phyloP scores from a whole-genome alignment of 92 coral and sea anemone species.

The Siderastrea radians region DNA sequence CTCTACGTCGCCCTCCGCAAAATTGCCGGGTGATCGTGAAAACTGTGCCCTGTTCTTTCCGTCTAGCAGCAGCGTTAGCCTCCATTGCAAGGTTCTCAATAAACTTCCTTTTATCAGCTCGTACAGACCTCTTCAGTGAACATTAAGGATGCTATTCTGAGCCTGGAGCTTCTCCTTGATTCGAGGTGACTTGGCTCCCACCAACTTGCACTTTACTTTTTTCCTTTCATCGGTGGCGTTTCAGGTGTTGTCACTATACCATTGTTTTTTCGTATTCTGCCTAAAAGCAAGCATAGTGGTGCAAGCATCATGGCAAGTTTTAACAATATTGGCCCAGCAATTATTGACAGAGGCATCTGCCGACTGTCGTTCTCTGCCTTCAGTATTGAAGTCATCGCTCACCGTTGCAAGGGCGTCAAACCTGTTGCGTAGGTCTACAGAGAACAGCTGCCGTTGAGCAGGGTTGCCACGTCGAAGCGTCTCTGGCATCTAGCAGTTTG shows the following conservation, averaged over 20 bases:
- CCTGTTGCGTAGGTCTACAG: conserved; percentile 11
- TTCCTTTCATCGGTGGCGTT: background rate
- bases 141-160: background rate
- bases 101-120: background rate
- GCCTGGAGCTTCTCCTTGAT: background rate
- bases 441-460: conserved; percentile 3
- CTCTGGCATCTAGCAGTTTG: background rate
- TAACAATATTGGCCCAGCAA: background rate
- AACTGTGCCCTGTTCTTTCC: background rate
- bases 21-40: background rate
- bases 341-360: background rate
- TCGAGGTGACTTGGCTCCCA: background rate
- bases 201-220: background rate
- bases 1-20: background rate
- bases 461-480: background rate
- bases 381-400: background rate
- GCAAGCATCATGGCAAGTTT: background rate
- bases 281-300: too few species aligned
- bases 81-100: background rate
- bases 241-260: background rate
- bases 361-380: background rate
- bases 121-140: background rate
- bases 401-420: background rate
- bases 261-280: background rate
- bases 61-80: background rate